Conservation (phyloP, 2,113 vertebrate genomes). For the Rhizomys pruinosus region DNA sequence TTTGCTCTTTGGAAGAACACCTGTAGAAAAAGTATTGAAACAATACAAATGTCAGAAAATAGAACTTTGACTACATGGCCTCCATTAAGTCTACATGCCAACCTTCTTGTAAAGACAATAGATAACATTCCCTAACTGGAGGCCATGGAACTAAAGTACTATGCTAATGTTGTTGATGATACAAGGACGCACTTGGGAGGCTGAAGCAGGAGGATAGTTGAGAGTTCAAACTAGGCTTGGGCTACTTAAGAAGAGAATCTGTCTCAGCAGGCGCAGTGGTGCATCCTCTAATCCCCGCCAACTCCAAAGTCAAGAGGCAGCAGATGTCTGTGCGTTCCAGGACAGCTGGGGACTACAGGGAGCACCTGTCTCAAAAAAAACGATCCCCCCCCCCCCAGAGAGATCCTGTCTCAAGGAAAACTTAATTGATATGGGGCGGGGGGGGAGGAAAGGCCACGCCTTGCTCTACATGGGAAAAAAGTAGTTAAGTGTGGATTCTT, state of each 20-base stretch:
- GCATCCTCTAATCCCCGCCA: too few species aligned
- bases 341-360: too few species aligned
- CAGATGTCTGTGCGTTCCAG: too few species aligned
- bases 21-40: constrained; percentile 83
- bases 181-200: not conserved
- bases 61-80: not conserved
- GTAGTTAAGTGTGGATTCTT: not conserved
- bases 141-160: too few species aligned
- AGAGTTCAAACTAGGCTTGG: not conserved
- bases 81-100: not conserved
- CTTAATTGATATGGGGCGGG: not conserved
- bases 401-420: too few species aligned
- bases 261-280: too few species aligned
- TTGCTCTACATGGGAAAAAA: too few species aligned
- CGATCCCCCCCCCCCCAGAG: too few species aligned
- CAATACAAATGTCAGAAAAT: not conserved
- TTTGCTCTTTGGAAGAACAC: constrained; percentile 97
- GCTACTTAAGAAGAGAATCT: not conserved
- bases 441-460: too few species aligned
- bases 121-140: not conserved
- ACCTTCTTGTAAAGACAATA: not conserved
- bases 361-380: too few species aligned
- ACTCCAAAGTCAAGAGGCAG: too few species aligned
- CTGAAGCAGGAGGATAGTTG: not conserved
- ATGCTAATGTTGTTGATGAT: too few species aligned